Base-by-base conservation (phyloP, 2,113 vertebrate species). In the Seriola rivoliana region DNA sequence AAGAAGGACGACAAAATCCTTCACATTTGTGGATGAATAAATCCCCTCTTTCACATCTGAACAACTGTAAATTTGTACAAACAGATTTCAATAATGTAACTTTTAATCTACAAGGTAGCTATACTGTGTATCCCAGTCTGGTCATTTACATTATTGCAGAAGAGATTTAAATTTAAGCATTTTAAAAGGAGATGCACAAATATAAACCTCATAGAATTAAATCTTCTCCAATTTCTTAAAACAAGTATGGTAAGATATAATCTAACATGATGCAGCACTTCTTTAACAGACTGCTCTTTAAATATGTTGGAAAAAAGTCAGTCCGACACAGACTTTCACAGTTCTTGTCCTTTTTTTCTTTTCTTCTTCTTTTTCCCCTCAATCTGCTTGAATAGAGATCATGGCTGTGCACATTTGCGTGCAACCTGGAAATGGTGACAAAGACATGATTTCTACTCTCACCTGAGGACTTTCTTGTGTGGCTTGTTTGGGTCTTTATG, bases 391-490 rank as follows among this genome's bases (percentile, higher is more conserved):
- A 48, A 48, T 48, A 5, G 13, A 48, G 46, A 48, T 2, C 8
- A 12, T 16, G 46, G 3, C 19, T 19, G 50, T 52, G 50, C 34
- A 36, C 34, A 4, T 36, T 36, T 6, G 34, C 6, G 4, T 36
- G 34, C 34, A 36, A 34, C 55, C 36, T 52, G 36, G 16, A 36
- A 69, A 70, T 52, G 34, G 8, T 0, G 12, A 25, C 34, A 64
- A 54, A 48, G 1, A 34, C 16, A 23, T 2, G 10, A 34, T 69
- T 29, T 54, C 8, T 23, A 8, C 46, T 82, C 88, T 94, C 84
- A 99, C 98, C 98, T 96, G 81, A 98, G 96, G 65, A 99, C 98
- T 86, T 99, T 99, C 91, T 97, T 98, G 90, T 97, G 96, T 4
- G 96, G 94, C 88, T 97, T 97, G 91, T 94, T 97, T 4, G 97